Evolutionary conservation across 2,113 vertebrate genomes (phyloP).

Genomic region (Scartelaos histophorus): DNA sequence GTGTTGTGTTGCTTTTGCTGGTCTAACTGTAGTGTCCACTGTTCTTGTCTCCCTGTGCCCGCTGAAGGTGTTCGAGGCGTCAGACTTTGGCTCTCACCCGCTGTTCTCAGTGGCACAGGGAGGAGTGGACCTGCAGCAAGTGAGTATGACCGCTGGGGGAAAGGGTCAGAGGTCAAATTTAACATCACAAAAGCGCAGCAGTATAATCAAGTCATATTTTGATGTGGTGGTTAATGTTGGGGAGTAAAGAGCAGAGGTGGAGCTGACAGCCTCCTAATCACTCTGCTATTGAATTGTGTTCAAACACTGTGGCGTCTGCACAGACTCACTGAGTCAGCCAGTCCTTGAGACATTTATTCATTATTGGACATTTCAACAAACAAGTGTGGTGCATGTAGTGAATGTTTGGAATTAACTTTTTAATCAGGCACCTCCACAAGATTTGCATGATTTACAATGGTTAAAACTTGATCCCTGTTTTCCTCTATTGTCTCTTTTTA

Average conservation of each 20-base stretch:
- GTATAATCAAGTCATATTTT: neutral
- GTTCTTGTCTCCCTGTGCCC: conserved; percentile 51
- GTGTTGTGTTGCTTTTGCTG: conserved; percentile 6
- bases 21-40: conserved; percentile 23
- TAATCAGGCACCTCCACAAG: no score
- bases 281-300: neutral
- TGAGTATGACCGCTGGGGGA: conserved; percentile 56
- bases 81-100: conserved; percentile 78
- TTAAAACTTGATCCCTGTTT: neutral
- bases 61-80: conserved; percentile 77
- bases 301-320: conserved; percentile 4
- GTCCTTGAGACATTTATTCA: conserved; percentile 5
- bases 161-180: conserved; percentile 9
- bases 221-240: neutral
- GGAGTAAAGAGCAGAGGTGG: neutral
- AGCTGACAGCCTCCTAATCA: conserved; percentile 16
- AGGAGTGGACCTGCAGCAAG: conserved; percentile 79
- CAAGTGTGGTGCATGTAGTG: neutral
- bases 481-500: neutral
- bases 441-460: no score
- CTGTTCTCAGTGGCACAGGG: conserved; percentile 78
- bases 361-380: neutral
- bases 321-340: neutral
- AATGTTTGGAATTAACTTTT: no score
- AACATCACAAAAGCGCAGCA: neutral